A percentile compares a stretch with the other conserved stretches of the same genome.
phyloP scores from a whole-genome alignment of 2,888 invertebrate genomes.

The Onchidella celtica region DNA sequence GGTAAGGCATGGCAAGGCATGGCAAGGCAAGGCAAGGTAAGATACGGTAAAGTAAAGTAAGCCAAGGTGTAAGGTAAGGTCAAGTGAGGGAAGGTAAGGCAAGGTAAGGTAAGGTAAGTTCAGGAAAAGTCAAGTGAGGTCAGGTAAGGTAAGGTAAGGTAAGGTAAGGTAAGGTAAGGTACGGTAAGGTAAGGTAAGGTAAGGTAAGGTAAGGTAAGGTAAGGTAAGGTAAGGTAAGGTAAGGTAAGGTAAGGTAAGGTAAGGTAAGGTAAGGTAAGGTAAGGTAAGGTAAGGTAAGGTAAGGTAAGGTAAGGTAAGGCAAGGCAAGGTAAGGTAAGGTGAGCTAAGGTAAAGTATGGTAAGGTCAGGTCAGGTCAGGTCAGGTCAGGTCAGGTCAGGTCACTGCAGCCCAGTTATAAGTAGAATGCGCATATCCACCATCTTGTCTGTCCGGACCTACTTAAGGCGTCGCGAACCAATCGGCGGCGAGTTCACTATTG shows the following conservation, averaged over 20 bases:
- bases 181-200: constrained; percentile 2
- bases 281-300: constrained; percentile 1
- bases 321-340: neutral
- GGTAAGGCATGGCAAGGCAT: neutral
- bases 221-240: constrained; percentile 2
- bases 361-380: neutral
- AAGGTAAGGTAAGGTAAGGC: neutral
- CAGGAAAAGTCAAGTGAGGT: neutral
- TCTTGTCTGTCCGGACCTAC: too few relatives aligned
- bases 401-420: too few relatives aligned
- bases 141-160: constrained; percentile 1
- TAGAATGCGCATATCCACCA: too few relatives aligned
- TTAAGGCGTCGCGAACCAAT: too few relatives aligned
- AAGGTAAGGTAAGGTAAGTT: neutral
- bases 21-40: neutral
- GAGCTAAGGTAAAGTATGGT: neutral
- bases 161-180: constrained; percentile 3
- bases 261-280: constrained; percentile 1
- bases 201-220: neutral
- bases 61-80: neutral
- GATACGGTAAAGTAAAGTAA: neutral
- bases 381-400: neutral
- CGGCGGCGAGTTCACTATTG: too few relatives aligned
- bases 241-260: constrained; percentile 7
- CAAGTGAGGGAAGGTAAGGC: neutral